Evolutionary conservation across 35 echinoderm and acorn worm species (phyloP).

Genomic region (Apostichopus japonicus): DNA sequence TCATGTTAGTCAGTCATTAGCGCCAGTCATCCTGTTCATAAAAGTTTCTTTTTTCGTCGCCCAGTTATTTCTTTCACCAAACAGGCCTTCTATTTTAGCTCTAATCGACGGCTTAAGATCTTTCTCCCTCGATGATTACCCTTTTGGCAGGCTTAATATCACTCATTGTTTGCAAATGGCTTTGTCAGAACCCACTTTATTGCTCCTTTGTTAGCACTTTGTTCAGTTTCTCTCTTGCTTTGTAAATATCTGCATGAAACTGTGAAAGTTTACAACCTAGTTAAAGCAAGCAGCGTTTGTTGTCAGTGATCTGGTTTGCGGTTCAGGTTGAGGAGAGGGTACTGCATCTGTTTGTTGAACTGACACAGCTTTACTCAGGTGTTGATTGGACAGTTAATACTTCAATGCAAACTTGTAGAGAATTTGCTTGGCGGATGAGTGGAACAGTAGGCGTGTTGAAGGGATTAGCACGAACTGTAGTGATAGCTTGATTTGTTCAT

Average conservation of each 20-base stretch:
- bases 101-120: conserved; percentile 27
- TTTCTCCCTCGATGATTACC: conserved; percentile 37
- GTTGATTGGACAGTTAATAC: conserved; percentile 49
- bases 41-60: conserved; percentile 13
- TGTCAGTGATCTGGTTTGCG: background rate
- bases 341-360: background rate
- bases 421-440: conserved; percentile 21
- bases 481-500: background rate
- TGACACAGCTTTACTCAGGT: conserved; percentile 20
- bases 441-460: conserved; percentile 23
- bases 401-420: background rate
- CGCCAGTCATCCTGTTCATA: background rate
- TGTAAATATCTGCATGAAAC: conserved; percentile 36
- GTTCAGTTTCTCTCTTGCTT: background rate
- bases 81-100: conserved; percentile 1
- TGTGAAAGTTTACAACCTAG: conserved; percentile 21
- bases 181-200: conserved; percentile 35
- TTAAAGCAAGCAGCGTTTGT: conserved; percentile 28
- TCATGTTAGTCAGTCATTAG: conserved; percentile 33
- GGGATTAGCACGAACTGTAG: background rate
- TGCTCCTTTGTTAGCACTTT: conserved; percentile 6
- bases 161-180: conserved; percentile 23
- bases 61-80: background rate
- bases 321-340: background rate
- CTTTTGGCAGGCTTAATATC: conserved; percentile 26